phyloP scores from a whole-genome alignment of 1,140 invertebrate species.

The Liolophura sinensis region DNA sequence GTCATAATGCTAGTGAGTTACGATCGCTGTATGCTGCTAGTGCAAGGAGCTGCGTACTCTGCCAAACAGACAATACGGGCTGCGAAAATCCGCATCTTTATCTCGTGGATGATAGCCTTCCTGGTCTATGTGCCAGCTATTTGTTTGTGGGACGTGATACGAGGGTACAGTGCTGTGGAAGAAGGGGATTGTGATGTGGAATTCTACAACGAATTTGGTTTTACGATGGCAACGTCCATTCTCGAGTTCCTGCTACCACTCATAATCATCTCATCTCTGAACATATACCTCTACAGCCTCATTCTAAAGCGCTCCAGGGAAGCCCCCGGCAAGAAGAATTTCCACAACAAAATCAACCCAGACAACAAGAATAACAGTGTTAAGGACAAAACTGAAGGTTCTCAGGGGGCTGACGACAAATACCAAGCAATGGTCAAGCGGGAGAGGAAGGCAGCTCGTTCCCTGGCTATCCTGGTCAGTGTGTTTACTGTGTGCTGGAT shows the following conservation, averaged over 20 bases:
- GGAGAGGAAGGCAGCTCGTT: slow-evolving; percentile 42
- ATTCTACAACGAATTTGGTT: slow-evolving; percentile 29
- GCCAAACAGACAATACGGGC: slow-evolving; percentile 13
- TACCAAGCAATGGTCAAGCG: slow-evolving; percentile 30
- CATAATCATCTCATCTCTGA: slow-evolving; percentile 23
- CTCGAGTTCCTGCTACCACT: slow-evolving; percentile 40
- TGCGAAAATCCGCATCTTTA: slow-evolving; percentile 12
- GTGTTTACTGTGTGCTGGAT: slow-evolving; percentile 46
- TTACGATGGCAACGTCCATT: slow-evolving; percentile 21
- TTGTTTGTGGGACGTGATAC: slow-evolving; percentile 30
- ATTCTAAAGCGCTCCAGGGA: slow-evolving; percentile 24
- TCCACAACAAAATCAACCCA: too few relatives aligned
- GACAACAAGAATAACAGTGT: too few relatives aligned
- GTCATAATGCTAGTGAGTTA: slow-evolving; percentile 25
- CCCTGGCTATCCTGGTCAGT: slow-evolving; percentile 38
- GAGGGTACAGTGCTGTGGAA: slow-evolving; percentile 19
- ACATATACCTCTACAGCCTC: slow-evolving; percentile 29
- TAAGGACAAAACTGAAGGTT: too few relatives aligned
- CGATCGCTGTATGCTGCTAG: slow-evolving; percentile 26
- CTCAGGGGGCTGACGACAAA: too few relatives aligned
- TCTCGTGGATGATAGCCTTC: slow-evolving; percentile 28
- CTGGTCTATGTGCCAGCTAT: slow-evolving; percentile 32
- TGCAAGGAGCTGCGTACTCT: slow-evolving; percentile 18
- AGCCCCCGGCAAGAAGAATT: too few relatives aligned
- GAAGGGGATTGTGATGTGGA: slow-evolving; percentile 30